Evolutionary conservation across 2,113 vertebrate species (phyloP), one percentile per base, ranked within the genome.

Genomic region (Cynocephalus volans): DNA sequence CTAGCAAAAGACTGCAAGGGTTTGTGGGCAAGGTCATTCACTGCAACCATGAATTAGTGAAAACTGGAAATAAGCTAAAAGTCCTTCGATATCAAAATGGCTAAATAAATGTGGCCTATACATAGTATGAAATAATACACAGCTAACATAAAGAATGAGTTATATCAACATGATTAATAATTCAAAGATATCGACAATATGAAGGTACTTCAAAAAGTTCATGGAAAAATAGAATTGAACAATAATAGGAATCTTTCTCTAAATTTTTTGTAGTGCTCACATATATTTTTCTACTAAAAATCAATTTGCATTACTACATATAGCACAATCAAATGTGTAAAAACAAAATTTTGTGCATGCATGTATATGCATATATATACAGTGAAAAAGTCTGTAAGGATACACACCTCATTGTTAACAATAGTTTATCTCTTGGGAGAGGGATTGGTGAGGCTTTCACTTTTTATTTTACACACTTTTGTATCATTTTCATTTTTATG

Each of bases 41-140:
- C 41, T 50, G 70, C 12, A 84, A 69, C 56, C 56, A 18, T 58
- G 56, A 36, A 95, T 76, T 31, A 76, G 62, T 92, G 48, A 95
- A 93, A 91, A 85, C 26, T 36, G 26, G 48, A 95, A 92, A 92
- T 75, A 85, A 91, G 54, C 33, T 67, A 60, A 88, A 93, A 50
- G 85, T 23, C 28, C 31, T 73, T 64, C 10, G 75, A 75, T 84
- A 91, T 81, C 23, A 67, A 13, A 96, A 70, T 76, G 50, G 31
- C 41, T 90, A 70, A 87, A 69, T 64, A 90, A 84, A 67, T 26
- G 2, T 67, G 52, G 28, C 8, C 54, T 89, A 31, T 75, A 17
- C 9, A 50, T 76, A 85, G 76, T 64, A 41, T 62, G 85, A 41
- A 79, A 70, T 60, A 76, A 88, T 88, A 85, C 15, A 8, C 84